phyloP scores from a whole-genome alignment of 2,797 vertebrate species.

The Glyptemys insculpta region DNA sequence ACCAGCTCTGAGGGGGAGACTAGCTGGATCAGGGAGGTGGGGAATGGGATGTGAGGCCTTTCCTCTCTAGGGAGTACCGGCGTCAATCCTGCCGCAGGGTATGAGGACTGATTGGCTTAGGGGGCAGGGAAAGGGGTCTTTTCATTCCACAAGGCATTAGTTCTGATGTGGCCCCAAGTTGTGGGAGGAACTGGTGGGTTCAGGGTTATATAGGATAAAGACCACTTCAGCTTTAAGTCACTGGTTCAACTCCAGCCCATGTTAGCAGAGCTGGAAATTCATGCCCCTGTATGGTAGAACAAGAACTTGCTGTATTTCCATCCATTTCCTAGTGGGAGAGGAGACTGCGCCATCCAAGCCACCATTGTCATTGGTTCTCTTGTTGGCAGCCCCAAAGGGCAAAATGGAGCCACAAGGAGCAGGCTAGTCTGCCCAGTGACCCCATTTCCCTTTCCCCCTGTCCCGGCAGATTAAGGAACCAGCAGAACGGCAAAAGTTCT shows the following conservation, averaged over 20 bases:
- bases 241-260: neutral
- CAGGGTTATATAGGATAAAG: neutral
- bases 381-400: too few species aligned
- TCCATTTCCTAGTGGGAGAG: neutral
- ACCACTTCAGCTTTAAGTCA: neutral
- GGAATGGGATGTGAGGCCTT: neutral
- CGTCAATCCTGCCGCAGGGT: neutral
- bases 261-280: neutral
- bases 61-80: neutral
- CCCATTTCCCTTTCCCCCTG: too few species aligned
- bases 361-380: neutral
- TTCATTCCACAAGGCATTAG: too few species aligned
- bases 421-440: neutral
- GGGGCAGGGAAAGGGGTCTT: neutral
- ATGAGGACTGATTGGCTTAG: neutral
- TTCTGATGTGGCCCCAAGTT: neutral
- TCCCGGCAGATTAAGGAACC: slow-evolving; percentile 90
- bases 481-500: slow-evolving; percentile 92
- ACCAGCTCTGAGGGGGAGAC: neutral
- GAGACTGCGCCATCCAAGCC: neutral
- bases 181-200: neutral
- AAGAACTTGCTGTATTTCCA: neutral
- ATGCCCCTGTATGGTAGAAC: neutral
- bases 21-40: neutral
- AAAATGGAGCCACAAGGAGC: neutral